Conservation (phyloP, 2,113 vertebrate species). For the Corythornis cristatus region DNA sequence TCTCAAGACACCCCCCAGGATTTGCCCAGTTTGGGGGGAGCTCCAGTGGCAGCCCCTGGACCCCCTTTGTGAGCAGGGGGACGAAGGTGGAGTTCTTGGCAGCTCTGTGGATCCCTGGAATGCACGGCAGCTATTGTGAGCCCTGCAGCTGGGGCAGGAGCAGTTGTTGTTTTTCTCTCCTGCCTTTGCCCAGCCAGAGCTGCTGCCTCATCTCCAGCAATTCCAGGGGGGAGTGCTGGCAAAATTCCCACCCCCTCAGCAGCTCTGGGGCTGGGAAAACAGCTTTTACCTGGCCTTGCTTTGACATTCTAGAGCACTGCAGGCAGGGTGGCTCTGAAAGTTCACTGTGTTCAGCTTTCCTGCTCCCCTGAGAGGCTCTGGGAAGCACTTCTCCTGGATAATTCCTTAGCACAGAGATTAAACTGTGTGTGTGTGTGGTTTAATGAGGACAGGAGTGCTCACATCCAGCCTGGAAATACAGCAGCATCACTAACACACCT, state of each 20-base stretch:
- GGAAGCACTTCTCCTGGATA: neutral
- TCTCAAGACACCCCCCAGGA: neutral
- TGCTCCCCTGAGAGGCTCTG: neutral
- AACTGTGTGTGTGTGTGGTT: neutral
- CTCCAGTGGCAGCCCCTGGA: neutral
- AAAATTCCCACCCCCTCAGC: neutral
- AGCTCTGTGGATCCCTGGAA: constrained; percentile 49
- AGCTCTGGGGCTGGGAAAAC: neutral
- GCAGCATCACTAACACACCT: neutral
- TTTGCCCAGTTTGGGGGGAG: neutral
- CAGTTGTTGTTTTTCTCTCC: constrained; percentile 50
- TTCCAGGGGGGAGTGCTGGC: constrained; percentile 2
- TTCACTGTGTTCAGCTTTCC: neutral
- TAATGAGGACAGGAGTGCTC: neutral
- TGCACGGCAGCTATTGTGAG: constrained; percentile 52
- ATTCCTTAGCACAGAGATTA: neutral
- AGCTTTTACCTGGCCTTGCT: neutral
- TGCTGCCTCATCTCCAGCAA: neutral
- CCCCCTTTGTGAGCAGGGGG: neutral
- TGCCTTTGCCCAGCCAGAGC: neutral
- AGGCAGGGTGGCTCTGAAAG: neutral
- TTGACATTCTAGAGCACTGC: neutral
- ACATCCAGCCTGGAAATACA: neutral
- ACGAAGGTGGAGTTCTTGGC: constrained; percentile 50
- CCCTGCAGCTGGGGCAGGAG: constrained; percentile 33